Percentiles rank a stretch among this genome's conserved stretches.
phyloP scores from a whole-genome alignment of 2,113 vertebrate species.

The Ochotona curzoniae region DNA sequence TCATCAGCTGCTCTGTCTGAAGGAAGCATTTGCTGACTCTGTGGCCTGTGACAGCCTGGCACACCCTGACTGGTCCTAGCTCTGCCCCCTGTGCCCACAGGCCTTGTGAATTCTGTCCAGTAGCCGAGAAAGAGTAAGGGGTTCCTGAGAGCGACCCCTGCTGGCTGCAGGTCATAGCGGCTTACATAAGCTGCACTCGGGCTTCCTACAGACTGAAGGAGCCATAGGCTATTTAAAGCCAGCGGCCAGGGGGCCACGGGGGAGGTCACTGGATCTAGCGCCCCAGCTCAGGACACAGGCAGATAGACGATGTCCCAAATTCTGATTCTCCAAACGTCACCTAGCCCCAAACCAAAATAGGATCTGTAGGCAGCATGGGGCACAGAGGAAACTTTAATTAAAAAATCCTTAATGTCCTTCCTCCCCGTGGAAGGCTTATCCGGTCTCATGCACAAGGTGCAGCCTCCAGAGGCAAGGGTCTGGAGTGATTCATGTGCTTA shows the following conservation, averaged over 20 bases:
- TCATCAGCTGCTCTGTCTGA: no score
- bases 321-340: slow-evolving; percentile 39
- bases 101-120: no score
- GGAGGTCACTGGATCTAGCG: background rate
- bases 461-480: slow-evolving; percentile 7
- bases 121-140: no score
- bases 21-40: no score
- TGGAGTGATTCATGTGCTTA: background rate
- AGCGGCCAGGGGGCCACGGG: background rate
- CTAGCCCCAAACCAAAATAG: slow-evolving; percentile 41
- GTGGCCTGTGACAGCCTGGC: no score
- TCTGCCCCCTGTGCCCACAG: no score
- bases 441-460: background rate
- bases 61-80: no score
- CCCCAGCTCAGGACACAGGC: background rate
- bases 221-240: slow-evolving; percentile 54
- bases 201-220: background rate
- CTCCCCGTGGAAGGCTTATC: background rate
- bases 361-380: background rate
- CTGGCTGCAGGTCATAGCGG: rapidly evolving
- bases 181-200: background rate
- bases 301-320: background rate
- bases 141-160: no score
- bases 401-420: slow-evolving; percentile 12
- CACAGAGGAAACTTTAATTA: slow-evolving; percentile 4